Base-by-base conservation (phyloP, 2,797 vertebrate species). In the Lateolabrax maculatus region DNA sequence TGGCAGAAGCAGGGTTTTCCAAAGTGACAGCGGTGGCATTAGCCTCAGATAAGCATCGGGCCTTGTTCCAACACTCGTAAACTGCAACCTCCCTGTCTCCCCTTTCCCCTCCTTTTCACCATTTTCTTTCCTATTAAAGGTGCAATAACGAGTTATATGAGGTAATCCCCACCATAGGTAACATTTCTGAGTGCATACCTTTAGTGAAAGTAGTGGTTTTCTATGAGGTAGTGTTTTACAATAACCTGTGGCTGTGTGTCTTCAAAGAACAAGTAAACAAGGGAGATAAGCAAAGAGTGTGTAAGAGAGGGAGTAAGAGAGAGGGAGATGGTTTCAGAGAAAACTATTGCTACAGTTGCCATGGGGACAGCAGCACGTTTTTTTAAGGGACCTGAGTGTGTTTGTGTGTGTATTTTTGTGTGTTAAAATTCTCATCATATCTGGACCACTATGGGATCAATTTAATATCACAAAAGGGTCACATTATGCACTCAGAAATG, bases 1-100 rank as follows among this genome's bases (percentile, higher is more conserved):
- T 92, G 90, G 92, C 90, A 90, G 83, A 75, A 84, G 73, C 65
- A 68, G 81, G 73, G 69, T 79, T 92, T 87, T 85, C 83, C 77
- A 87, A 76, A 87, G 82, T 15, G 41, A 81, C 64, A 60, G 39
- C 18, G 44, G 87, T 77, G 75, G 83, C 79, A 84, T 91, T 90
- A 89, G 84, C 68, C 79, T 79, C 75, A 71, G 68, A 85, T 90
- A 84, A 90, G 86, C 87, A 82, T 77, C 61, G 81, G 88, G 90
- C 89, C 75, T 68, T 0, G n/a, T 62, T 89, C 89, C 89, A 90
- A 83, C 23, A 27, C 75, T 69, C 13, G 25, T 75, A 70, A 90
- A 71, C 79, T 62, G 46, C 36, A 69, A 56, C 57, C 84, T 77
- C 56, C 57, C 68, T 63, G 19, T 56, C 29, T 72, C 58, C 65